Base-by-base conservation (phyloP, 1,140 invertebrate genomes). In the Lamellibrachia luymesi region DNA sequence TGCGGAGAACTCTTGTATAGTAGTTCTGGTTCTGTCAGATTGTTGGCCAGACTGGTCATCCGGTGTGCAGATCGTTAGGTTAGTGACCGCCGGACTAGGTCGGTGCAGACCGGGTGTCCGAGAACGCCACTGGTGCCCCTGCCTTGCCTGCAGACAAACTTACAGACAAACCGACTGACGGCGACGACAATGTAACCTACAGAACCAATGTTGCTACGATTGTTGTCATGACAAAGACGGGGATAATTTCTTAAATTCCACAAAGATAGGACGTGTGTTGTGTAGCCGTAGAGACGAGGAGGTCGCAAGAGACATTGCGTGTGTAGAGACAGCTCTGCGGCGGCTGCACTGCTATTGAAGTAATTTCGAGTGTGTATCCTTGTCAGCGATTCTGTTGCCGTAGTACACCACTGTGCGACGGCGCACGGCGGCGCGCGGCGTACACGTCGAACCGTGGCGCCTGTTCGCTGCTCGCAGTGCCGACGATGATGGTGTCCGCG, bases 171-270 rank as follows among this genome's bases (percentile, higher is more conserved):
- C 64, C 64, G 64, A 22, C 64, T 80, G 64, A 80, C 64, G 64
- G 64, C 64, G 64, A 80, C 64, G 64, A 80, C 64, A 22, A 80
- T 80, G 64, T 80, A 80, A 80, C 13, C 64, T 22, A 80, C 64
- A 80, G 64, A 80, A 80, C 64, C 64, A 80, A 80, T 80, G 64
- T 80, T 80, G 64, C 64, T 80, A 80, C 64, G 64, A 80, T 80
- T 80, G 64, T 80, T 80, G 64, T 80, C 64, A 80, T 80, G 64
- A 80, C 64, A 80, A 80, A 80, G 64, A 80, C 64, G 64, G 64
- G 64, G 64, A 80, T 80, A 80, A 80, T 80, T 80, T 2, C 64
- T 80, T 80, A 80, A 17, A 80, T 80, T 80, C 64, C 64, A 17
- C 64, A 80, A 80, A 80, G 64, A 22, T 22, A 80, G 13, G 64